phyloP scores from a whole-genome alignment of 2,113 vertebrate species.

The Pycnonotus jocosus region DNA sequence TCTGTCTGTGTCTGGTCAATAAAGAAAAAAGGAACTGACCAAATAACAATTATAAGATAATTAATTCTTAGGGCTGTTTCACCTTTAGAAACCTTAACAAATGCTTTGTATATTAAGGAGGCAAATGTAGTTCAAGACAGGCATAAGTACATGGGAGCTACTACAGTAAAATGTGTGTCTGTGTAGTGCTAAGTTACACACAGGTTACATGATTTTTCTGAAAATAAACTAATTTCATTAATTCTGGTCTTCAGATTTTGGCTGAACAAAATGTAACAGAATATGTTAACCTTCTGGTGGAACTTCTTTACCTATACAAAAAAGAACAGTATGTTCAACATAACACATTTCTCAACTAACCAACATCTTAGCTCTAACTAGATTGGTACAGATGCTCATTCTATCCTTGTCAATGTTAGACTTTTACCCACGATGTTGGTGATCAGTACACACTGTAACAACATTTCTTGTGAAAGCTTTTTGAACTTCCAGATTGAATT shows the following conservation, averaged over 20 bases:
- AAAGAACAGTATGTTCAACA: neutral
- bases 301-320: neutral
- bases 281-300: neutral
- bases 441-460: neutral
- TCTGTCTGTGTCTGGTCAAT: conserved; percentile 53
- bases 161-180: neutral
- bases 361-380: neutral
- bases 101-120: neutral
- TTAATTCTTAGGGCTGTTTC: conserved; percentile 39
- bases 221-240: neutral
- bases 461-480: neutral
- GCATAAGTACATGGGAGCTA: neutral
- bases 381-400: neutral
- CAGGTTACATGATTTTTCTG: neutral
- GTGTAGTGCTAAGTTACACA: neutral
- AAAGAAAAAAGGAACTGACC: conserved; percentile 52
- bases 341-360: neutral
- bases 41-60: conserved; percentile 55
- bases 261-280: neutral
- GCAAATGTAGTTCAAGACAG: neutral
- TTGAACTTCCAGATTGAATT: neutral
- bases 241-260: neutral
- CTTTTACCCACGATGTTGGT: neutral
- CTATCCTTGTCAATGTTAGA: neutral
- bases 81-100: neutral